Evolutionary conservation across 2,113 vertebrate genomes (phyloP).

Genomic region (Myxocyprinus asiaticus): DNA sequence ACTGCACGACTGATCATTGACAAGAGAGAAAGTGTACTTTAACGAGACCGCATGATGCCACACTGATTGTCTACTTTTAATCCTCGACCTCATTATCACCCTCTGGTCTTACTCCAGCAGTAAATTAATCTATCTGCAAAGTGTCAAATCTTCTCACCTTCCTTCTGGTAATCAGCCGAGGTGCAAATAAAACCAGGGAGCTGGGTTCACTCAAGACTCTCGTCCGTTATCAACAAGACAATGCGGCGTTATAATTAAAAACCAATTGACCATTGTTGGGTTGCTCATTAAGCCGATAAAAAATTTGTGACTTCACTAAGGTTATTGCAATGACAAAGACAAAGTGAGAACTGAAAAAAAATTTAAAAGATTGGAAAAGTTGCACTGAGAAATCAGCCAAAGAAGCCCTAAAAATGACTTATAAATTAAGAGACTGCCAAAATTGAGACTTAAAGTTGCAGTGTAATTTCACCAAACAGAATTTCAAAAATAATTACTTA

Average conservation of each 20-base stretch:
- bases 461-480: too few relatives aligned
- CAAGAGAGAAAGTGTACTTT: conserved; percentile 82
- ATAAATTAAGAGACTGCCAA: too few relatives aligned
- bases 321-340: conserved; percentile 62
- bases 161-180: conserved; percentile 77
- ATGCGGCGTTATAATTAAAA: conserved; percentile 65
- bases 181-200: conserved; percentile 75
- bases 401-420: background rate
- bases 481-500: too few relatives aligned
- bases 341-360: conserved; percentile 22
- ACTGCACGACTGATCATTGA: conserved; percentile 74
- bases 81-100: conserved; percentile 99
- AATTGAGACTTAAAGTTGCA: too few relatives aligned
- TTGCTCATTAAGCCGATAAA: conserved; percentile 70
- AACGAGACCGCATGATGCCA: conserved; percentile 78
- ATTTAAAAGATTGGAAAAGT: background rate
- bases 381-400: background rate
- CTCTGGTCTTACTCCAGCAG: conserved; percentile 91
- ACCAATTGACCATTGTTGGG: conserved; percentile 60
- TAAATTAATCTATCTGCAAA: conserved; percentile 93
- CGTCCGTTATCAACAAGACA: conserved; percentile 69
- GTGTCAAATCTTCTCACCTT: conserved; percentile 94
- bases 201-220: conserved; percentile 49
- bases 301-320: conserved; percentile 65
- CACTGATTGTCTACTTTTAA: conserved; percentile 92